A percentile compares a stretch with the other conserved stretches of the same genome.
Evolutionary conservation across 1,140 invertebrate species (phyloP).

Genomic region (Magallana angulata): DNA sequence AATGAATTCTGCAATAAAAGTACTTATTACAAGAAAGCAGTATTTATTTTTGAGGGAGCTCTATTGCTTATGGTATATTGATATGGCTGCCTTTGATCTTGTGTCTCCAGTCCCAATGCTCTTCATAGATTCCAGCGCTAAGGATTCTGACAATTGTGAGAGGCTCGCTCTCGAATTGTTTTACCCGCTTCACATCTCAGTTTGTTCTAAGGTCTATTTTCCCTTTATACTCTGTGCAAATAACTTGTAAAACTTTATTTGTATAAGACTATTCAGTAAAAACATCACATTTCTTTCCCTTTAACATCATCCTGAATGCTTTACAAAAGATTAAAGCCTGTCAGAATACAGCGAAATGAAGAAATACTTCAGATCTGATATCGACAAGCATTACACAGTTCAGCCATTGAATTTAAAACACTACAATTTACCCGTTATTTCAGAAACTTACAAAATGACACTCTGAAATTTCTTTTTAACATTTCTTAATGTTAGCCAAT

Average conservation of each 20-base stretch:
- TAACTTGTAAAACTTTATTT: conserved; percentile 37
- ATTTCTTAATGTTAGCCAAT: not conserved
- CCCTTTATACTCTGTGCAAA: conserved; percentile 30
- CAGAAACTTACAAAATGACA: conserved; percentile 38
- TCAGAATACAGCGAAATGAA: not conserved
- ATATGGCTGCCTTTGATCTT: not conserved
- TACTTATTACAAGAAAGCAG: conserved; percentile 30
- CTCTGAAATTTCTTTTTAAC: conserved; percentile 17
- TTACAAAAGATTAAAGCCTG: conserved; percentile 34
- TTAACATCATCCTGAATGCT: conserved; percentile 28
- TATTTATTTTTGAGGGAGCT: conserved; percentile 5
- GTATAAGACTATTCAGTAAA: conserved; percentile 32
- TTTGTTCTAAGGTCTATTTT: conserved; percentile 4
- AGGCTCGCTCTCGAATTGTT: not conserved
- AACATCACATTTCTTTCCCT: conserved; percentile 36
- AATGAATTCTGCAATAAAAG: conserved; percentile 35
- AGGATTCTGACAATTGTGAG: conserved; percentile 21
- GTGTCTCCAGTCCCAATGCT: not conserved
- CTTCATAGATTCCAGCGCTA: not conserved
- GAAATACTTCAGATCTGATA: conserved; percentile 33
- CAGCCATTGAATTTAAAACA: conserved; percentile 23
- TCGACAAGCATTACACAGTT: conserved; percentile 19
- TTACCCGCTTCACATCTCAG: conserved; percentile 15
- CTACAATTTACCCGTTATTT: conserved; percentile 13
- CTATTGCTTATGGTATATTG: not conserved